phyloP scores from a whole-genome alignment of 2,888 invertebrate genomes.

The Glyphotaelius pellucidus region DNA sequence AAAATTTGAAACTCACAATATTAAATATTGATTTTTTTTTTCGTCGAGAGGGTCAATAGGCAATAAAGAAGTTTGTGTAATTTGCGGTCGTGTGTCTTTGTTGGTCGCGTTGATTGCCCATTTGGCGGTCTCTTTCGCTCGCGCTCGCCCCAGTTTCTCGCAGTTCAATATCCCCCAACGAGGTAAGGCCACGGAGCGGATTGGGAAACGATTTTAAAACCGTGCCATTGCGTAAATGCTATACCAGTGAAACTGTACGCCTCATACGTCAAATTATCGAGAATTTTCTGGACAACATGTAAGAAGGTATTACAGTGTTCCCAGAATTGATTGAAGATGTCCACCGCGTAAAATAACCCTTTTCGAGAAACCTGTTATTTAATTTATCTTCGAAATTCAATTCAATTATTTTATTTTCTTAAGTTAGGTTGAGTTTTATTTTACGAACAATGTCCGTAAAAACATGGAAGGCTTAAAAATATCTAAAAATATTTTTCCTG shows the following conservation, averaged over 20 bases:
- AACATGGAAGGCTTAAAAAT: background rate
- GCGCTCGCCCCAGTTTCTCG: conserved; percentile 75
- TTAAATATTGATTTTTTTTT: background rate
- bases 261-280: conserved; percentile 5
- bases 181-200: conserved; percentile 78
- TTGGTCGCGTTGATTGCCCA: conserved; percentile 7
- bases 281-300: background rate
- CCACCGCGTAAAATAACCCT: background rate
- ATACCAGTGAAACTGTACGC: conserved; percentile 36
- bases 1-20: background rate
- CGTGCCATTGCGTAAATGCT: conserved; percentile 61
- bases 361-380: background rate
- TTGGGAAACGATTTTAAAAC: conserved; percentile 65
- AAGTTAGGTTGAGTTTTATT: background rate
- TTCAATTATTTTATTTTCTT: background rate
- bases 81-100: conserved; percentile 37
- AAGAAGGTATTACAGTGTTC: background rate
- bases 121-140: conserved; percentile 52
- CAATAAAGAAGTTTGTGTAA: conserved; percentile 26
- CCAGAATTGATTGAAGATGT: background rate
- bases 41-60: conserved; percentile 28
- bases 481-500: background rate
- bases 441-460: background rate
- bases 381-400: no score
- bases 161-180: conserved; percentile 78